Evolutionary conservation across 2,888 invertebrate species (phyloP).

Genomic region (Blera fallax): DNA sequence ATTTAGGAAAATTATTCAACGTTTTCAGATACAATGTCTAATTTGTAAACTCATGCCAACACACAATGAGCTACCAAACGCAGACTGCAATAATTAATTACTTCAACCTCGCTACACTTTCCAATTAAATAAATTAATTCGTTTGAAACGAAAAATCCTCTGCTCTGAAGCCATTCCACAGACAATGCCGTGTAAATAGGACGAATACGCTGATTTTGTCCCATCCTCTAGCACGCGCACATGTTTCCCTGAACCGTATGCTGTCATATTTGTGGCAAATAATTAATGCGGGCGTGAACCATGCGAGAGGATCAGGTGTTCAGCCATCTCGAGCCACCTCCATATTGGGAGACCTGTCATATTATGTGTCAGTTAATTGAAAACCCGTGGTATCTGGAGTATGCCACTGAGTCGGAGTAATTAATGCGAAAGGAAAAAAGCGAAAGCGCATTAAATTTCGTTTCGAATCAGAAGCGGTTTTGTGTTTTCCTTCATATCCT

Average conservation of each 20-base stretch:
- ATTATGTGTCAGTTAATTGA: constrained; percentile 53
- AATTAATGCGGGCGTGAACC: constrained; percentile 19
- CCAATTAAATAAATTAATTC: constrained; percentile 37
- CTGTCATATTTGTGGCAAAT: constrained; percentile 24
- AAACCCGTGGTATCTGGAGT: constrained; percentile 17
- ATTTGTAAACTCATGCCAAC: no score
- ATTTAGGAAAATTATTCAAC: no score
- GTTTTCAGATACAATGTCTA: no score
- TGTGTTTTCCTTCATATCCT: background rate
- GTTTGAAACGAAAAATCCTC: constrained; percentile 1
- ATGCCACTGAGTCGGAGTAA: constrained; percentile 17
- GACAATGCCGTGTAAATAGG: background rate
- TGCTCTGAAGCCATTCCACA: background rate
- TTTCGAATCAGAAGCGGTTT: background rate
- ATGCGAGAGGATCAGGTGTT: constrained; percentile 16
- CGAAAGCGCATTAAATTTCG: constrained; percentile 30
- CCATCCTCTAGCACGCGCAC: background rate
- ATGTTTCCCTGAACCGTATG: background rate
- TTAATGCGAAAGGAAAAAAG: constrained; percentile 28
- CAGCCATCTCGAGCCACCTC: background rate
- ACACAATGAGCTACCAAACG: background rate
- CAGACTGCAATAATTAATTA: background rate
- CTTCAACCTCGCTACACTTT: constrained; percentile 5
- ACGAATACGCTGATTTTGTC: background rate
- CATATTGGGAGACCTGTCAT: constrained; percentile 29